Percentiles rank a stretch among this genome's conserved stretches.
Conservation (phyloP, 2,113 vertebrate genomes). For the Rhynchomys soricoides region DNA sequence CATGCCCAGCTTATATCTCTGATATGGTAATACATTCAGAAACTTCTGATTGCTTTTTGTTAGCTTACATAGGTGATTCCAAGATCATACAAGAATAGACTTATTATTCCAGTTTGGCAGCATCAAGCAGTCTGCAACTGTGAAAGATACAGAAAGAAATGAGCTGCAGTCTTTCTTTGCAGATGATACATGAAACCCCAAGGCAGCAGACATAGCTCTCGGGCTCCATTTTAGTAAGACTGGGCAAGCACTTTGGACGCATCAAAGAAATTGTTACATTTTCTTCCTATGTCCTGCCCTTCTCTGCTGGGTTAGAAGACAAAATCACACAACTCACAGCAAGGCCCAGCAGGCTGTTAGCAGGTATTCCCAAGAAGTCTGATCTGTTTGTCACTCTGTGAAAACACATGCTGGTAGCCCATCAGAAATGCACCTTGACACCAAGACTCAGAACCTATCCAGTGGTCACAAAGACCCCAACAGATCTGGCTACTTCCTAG, state of each 20-base stretch:
- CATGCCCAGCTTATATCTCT: not conserved
- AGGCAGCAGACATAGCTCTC: not conserved
- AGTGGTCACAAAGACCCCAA: not conserved
- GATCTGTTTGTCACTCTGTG: not conserved
- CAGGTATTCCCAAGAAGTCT: not conserved
- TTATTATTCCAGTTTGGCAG: not conserved
- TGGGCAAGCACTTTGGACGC: constrained; percentile 19
- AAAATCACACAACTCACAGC: constrained; percentile 56
- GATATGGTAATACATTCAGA: not conserved
- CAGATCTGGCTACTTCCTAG: not conserved
- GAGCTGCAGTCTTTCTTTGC: not conserved
- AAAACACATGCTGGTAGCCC: constrained; percentile 19
- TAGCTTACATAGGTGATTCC: constrained; percentile 3
- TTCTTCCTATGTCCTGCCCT: constrained; percentile 50
- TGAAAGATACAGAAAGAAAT: not conserved
- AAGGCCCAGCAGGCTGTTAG: constrained; percentile 40
- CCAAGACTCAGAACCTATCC: not conserved
- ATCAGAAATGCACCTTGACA: constrained; percentile 17
- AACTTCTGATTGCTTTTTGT: not conserved
- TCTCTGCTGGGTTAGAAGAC: constrained; percentile 61
- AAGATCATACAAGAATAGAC: constrained; percentile 13
- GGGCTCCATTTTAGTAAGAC: constrained; percentile 7
- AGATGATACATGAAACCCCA: not conserved
- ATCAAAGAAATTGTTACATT: constrained; percentile 43
- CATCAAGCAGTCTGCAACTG: not conserved